Evolutionary conservation across 37 sponge, comb jelly and placozoan species (phyloP), one percentile per base, ranked within the genome.

Genomic region (Chondrilla cf. caribensis): DNA sequence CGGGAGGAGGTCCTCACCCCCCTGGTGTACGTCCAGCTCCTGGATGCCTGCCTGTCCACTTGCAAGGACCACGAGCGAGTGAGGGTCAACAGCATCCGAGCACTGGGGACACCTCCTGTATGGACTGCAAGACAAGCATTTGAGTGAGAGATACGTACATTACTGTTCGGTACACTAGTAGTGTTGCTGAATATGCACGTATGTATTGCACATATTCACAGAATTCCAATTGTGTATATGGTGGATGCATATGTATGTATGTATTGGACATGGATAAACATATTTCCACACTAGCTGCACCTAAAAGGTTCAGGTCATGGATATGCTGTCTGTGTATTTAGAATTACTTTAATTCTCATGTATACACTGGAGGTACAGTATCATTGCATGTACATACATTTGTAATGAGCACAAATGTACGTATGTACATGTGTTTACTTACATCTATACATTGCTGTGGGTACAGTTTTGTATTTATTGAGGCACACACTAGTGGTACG

Each of bases 101-200:
- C 44, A 40, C 25, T 73, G 40, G n/a, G 76, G 76, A 40, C 76
- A 73, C 76, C 76, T 73, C 21, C 76, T 73, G 42, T 22, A 42
- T 40, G 25, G 42, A 43, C 76, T 73, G 8, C 24, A 39, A 2
- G 43, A 40, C 11, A 40, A 6, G 25, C 76, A 73, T 18, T 22
- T 73, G 24, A 37, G 76, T 73, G 19, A 42, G 76, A 35, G 37
- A 3, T 21, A 19, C 2, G 2, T 68, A n/a, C n/a, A n/a, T n/a
- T 14, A 9, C 19, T 65, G 37, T 14, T 35, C 31, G 6, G 37
- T 1, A 35, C 6, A 62, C 25, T 15, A 15, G 15, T 62, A 19
- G 29, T n/a, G 29, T 29, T 29, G 22, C 15, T 70, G 40, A 8
- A 3, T 60, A 60, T 26, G 29, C 22, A 28, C 28, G 64, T 60